phyloP scores from a whole-genome alignment of 30 jellyfish, hydroid and myxozoan genomes.

The Nemopilema nomurai region DNA sequence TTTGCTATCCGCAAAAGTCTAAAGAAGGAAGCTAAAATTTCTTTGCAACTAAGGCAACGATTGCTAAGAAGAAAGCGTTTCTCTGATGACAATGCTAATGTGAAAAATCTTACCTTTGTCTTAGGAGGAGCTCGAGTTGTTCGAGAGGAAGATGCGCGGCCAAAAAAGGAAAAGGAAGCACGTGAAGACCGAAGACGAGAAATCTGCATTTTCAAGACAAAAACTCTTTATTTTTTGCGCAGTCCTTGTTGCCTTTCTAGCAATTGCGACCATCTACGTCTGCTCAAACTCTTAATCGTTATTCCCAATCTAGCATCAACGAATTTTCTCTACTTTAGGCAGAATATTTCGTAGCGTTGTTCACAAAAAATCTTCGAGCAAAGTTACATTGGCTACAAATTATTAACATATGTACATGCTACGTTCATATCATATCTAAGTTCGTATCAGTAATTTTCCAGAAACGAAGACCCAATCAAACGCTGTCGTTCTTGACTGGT shows the following conservation, averaged over 20 bases:
- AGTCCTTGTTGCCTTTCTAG: not conserved
- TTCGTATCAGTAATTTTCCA: not conserved
- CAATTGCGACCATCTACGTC: conserved; percentile 7
- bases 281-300: not conserved
- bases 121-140: conserved; percentile 84
- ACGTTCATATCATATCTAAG: no score
- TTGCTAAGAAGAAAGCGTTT: no score
- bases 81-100: not conserved
- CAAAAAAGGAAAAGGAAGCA: conserved; percentile 70
- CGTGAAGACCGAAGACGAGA: conserved; percentile 33
- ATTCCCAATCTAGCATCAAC: not conserved
- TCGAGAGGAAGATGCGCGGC: conserved; percentile 76
- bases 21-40: no score
- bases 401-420: not conserved
- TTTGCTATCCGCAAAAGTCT: no score
- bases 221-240: conserved; percentile 20
- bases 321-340: no score
- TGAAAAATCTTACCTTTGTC: not conserved
- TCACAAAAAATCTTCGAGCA: no score
- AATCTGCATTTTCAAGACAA: conserved; percentile 7
- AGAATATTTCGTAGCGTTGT: no score
- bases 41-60: no score
- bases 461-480: not conserved
- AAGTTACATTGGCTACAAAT: no score
- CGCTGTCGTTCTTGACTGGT: conserved; percentile 27